A percentile compares a stretch with the other conserved stretches of the same genome.
phyloP scores from a whole-genome alignment of 2,113 vertebrate genomes.

The Leptobrachium leishanense region DNA sequence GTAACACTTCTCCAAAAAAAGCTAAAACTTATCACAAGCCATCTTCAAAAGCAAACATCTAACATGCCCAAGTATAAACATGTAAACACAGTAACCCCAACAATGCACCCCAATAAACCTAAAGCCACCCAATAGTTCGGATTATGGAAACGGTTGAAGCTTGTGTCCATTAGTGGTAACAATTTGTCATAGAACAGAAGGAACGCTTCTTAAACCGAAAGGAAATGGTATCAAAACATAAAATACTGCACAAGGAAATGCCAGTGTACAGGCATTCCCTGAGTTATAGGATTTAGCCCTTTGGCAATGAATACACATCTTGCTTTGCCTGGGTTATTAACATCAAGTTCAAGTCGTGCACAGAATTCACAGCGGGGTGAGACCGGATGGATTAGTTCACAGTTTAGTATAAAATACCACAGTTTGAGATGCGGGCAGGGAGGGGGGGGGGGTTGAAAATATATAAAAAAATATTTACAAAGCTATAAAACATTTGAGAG shows the following conservation, averaged over 20 bases:
- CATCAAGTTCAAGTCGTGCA: not conserved
- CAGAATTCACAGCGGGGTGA: not conserved
- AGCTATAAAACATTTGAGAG: not conserved
- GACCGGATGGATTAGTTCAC: constrained; percentile 27
- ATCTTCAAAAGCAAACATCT: not conserved
- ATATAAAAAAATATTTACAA: not conserved
- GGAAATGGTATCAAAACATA: too few species aligned
- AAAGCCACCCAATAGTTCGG: not conserved
- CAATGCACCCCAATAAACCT: not conserved
- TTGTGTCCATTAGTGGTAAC: not conserved
- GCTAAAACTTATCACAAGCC: not conserved
- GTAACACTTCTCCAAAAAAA: not conserved
- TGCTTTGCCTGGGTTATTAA: too few species aligned
- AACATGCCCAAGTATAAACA: not conserved
- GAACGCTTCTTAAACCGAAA: too few species aligned
- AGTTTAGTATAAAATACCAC: constrained; percentile 43
- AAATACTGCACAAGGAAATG: too few species aligned
- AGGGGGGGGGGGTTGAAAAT: not conserved
- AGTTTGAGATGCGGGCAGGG: not conserved
- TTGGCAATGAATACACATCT: not conserved
- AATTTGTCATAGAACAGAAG: not conserved
- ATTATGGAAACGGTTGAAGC: not conserved
- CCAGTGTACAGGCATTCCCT: not conserved
- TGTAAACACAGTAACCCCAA: not conserved
- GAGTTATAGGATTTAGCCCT: not conserved